Conservation (phyloP, 2,113 vertebrate species). For the Neoarius graeffei region DNA sequence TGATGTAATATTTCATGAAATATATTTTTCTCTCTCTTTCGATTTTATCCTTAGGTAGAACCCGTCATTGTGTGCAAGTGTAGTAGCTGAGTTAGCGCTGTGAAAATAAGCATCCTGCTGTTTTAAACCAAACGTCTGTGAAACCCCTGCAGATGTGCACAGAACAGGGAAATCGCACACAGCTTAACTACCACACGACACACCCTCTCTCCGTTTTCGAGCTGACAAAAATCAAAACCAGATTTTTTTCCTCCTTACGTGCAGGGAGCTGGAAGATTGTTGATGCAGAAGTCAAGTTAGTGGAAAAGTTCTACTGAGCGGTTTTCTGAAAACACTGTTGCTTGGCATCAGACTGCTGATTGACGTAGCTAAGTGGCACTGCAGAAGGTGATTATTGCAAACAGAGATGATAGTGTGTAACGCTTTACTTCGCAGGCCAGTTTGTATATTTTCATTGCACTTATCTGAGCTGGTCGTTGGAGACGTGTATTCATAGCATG, state of each 20-base stretch:
- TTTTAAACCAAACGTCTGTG: neutral
- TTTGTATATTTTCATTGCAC: neutral
- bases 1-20: neutral
- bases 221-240: neutral
- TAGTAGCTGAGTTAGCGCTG: neutral
- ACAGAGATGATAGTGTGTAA: conserved; percentile 4
- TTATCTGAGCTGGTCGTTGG: neutral
- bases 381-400: neutral
- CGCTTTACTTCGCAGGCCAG: neutral
- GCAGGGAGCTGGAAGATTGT: neutral
- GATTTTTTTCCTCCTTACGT: neutral
- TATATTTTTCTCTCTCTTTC: neutral
- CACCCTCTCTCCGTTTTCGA: neutral
- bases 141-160: neutral
- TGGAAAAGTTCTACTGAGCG: conserved; percentile 2
- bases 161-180: neutral
- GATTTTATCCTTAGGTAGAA: neutral
- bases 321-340: conserved; percentile 13
- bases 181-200: neutral
- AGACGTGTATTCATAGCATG: neutral
- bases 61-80: neutral
- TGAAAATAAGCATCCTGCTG: neutral
- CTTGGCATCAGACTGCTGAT: neutral
- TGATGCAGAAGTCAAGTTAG: neutral
- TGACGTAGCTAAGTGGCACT: neutral